Evolutionary conservation across 2,888 invertebrate species (phyloP).

Genomic region (Microplitis manilae): DNA sequence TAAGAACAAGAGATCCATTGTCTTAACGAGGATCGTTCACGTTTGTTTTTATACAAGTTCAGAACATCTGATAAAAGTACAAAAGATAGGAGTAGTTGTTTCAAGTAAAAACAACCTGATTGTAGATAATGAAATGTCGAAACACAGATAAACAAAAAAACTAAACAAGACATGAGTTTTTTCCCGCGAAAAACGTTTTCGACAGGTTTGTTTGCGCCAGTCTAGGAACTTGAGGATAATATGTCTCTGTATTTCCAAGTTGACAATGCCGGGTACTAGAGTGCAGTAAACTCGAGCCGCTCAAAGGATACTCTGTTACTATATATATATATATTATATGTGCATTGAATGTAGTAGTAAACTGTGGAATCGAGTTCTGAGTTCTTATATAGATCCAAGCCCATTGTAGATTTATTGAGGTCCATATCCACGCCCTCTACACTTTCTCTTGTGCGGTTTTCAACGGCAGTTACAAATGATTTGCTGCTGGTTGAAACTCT

Average conservation of each 20-base stretch:
- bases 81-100: conserved; percentile 1
- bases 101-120: not conserved
- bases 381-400: conserved; percentile 11
- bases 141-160: not conserved
- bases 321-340: not conserved
- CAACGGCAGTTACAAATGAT: conserved; percentile 35
- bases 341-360: conserved; percentile 2
- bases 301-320: not conserved
- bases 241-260: not conserved
- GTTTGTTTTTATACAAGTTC: conserved; percentile 1
- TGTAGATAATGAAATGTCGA: conserved; percentile 17
- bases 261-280: not conserved
- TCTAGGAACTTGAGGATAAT: not conserved
- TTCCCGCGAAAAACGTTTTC: conserved; percentile 25
- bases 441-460: conserved; percentile 13
- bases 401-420: conserved; percentile 11
- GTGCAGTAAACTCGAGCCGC: not conserved
- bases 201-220: conserved; percentile 30
- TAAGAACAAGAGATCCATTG: not conserved
- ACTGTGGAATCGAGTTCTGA: not conserved
- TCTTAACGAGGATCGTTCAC: not conserved
- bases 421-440: not conserved
- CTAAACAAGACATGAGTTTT: not conserved
- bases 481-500: conserved; percentile 12
- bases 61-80: not conserved